Evolutionary conservation across 2,888 invertebrate genomes (phyloP), one percentile per base, ranked within the genome.

Genomic region (Mythimna impura): DNA sequence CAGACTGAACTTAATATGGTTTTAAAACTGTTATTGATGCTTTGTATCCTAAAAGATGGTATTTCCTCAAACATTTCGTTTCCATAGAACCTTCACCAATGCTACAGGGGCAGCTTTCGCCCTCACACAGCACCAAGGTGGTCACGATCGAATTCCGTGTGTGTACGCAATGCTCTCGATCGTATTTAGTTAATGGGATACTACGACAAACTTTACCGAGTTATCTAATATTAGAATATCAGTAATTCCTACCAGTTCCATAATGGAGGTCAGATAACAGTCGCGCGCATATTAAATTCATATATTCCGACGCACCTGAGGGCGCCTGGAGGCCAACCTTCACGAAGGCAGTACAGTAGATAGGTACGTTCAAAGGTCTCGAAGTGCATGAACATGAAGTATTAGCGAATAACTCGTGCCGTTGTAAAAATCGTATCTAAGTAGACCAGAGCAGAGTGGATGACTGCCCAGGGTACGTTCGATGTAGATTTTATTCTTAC

Each of bases 221-320:
- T 2, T 54, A 30, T 47, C 43, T 47, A 55, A 47, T 47, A 55
- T 66, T 43, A 8, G 9, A 50, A 40, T 64, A 40, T 74, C 20
- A 3, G 34, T n/a, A n/a, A 65, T 36, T 72, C 47, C 66, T 25
- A 55, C 12, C 30, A 25, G 55, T 9, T 30, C 10, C 3, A 2
- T 36, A 36, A 17, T 55, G n/a, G 36, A 50, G 22, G 47, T 57
- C 36, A 47, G n/a, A 30, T 30, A 55, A 47, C 67, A 76, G 47
- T 47, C 5, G 34, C 17, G 14, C 17, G 65, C 8, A 4, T 25
- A 12, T 55, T 22, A 36, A 17, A 55, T 75, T 76, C 25, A 54
- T 54, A n/a, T 12, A 36, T 65, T 55, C 36, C 47, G 43, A 22
- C 22, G 43, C 47, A 66, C 47, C 36, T 22, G n/a, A 36, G 25